Base-by-base conservation (phyloP, 64 coral and sea anemone genomes). In the Acropora yongei region DNA sequence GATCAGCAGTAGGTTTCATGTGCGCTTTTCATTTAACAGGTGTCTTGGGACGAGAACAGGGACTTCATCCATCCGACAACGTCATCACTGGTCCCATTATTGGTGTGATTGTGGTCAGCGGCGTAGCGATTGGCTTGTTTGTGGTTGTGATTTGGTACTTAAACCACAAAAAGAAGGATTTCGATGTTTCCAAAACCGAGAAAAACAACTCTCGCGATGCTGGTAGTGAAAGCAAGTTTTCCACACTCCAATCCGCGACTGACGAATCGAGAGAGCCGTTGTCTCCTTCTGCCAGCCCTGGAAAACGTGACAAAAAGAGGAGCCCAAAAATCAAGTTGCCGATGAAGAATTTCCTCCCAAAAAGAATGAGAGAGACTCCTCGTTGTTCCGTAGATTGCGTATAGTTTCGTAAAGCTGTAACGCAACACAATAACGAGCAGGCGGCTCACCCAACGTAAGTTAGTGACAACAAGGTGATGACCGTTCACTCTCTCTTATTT, bases 151-250 rank as follows among this genome's bases (percentile, higher is more conserved):
- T 61, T 16, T 94, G 68, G 45, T 80, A 45, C 60, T 20, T 94
- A 4, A n/a, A 88, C 2, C 44, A 61, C 1, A 76, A 78, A 5
- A 87, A 78, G 43, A 90, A 81, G 61, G 72, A 83, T 3, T 93
- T 93, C 49, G 67, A 93, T 19, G 87, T 96, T 45, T 93, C 91
- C 11, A 86, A 49, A 75, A 73, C 50, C 18, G 78, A 73, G 13
- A 81, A 96, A 58, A 80, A 75, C 49, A 93, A 75, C 39, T 57
- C 87, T 14, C 58, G 78, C 14, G 87, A 96, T 8, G 65, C 60
- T 10, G 73, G 75, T 1, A 90, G 42, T 17, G 88, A 91, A 44
- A 91, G 83, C 45, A 82, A 65, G 69, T 91, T 77, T 41, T 75
- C 83, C 42, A 75, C 81, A 8, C 16, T 83, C 0, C 41, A 16